Evolutionary conservation across 2,797 vertebrate species (phyloP).

Genomic region (Ctenochaetus hawaiiensis): DNA sequence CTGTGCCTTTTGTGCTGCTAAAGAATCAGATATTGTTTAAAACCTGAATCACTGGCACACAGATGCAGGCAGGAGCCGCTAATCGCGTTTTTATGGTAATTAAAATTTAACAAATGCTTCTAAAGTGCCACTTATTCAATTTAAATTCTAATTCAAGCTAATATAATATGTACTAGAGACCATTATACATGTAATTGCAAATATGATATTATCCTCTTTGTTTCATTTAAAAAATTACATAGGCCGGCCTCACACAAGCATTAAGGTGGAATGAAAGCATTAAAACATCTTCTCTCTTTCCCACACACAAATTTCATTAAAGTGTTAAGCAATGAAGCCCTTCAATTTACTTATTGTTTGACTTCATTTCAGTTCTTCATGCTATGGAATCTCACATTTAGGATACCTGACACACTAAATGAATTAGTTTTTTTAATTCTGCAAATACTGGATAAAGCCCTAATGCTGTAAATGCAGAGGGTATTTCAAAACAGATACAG

Average conservation of each 20-base stretch:
- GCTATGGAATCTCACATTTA: neutral
- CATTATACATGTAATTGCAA: slow-evolving; percentile 22
- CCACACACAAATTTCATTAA: neutral
- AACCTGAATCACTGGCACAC: neutral
- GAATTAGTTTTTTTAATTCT: neutral
- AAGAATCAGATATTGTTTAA: neutral
- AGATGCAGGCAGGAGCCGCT: neutral
- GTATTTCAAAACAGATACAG: too few relatives aligned
- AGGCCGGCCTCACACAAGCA: neutral
- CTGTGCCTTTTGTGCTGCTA: neutral
- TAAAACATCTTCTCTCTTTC: neutral
- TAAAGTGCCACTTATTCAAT: slow-evolving; percentile 19
- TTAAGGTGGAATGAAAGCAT: slow-evolving; percentile 29
- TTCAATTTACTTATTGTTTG: neutral
- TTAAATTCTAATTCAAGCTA: slow-evolving; percentile 13
- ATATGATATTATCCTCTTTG: slow-evolving; percentile 25
- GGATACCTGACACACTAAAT: neutral
- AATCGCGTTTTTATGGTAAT: slow-evolving; percentile 12
- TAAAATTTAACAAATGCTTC: slow-evolving; percentile 28
- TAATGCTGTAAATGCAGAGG: too few relatives aligned
- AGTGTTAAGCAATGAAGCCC: neutral
- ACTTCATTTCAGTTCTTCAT: neutral
- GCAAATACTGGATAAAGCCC: neutral
- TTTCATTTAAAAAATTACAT: slow-evolving; percentile 20
- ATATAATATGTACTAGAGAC: neutral